Evolutionary conservation across 35 echinoderm and acorn worm species (phyloP).

Genomic region (Ptychodera flava): DNA sequence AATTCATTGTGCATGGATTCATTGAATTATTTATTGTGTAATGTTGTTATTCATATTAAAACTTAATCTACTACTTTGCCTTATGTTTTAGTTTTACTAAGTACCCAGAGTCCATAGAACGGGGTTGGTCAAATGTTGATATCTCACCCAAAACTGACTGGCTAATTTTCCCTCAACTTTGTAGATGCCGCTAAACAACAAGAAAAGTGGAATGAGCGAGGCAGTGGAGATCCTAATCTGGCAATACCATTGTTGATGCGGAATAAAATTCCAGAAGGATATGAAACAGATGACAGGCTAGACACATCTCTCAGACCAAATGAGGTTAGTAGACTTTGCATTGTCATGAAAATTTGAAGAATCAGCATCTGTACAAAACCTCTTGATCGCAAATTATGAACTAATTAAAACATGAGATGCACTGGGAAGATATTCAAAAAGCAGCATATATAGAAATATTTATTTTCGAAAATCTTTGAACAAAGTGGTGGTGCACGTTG

Average conservation of each 20-base stretch:
- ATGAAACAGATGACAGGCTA: conserved; percentile 80
- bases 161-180: no score
- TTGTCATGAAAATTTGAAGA: not conserved
- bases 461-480: no score
- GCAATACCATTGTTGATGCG: conserved; percentile 86
- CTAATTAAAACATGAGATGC: no score
- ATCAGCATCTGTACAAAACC: not conserved
- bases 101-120: no score
- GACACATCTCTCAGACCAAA: conserved; percentile 90
- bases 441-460: no score
- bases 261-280: conserved; percentile 89
- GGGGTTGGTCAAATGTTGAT: no score
- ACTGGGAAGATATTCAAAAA: no score
- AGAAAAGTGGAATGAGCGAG: conserved; percentile 71
- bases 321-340: conserved; percentile 31
- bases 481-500: no score
- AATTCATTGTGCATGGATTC: not conserved
- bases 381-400: not conserved
- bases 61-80: not conserved
- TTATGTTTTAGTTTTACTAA: conserved; percentile 6
- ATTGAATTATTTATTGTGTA: not conserved
- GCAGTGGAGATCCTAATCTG: conserved; percentile 42
- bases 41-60: not conserved
- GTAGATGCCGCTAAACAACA: conserved; percentile 57
- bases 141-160: no score